phyloP scores from a whole-genome alignment of 2,113 vertebrate species.

The Oophaga pumilio region DNA sequence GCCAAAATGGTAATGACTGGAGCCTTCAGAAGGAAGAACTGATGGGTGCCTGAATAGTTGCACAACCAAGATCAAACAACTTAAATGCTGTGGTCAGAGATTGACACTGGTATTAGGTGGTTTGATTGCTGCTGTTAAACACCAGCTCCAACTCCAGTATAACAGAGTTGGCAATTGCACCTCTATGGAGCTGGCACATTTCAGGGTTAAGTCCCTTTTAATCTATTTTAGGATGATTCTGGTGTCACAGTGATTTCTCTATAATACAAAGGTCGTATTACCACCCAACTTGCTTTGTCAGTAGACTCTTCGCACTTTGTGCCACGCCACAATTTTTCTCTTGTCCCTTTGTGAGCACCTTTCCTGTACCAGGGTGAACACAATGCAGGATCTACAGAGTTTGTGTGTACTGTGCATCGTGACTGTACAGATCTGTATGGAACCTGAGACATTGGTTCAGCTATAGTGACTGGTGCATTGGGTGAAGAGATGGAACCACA shows the following conservation, averaged over 20 bases:
- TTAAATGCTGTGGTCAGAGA: no score
- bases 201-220: neutral
- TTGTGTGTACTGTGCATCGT: neutral
- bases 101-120: no score
- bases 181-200: no score
- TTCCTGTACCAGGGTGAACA: neutral
- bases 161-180: no score
- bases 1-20: no score
- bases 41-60: no score
- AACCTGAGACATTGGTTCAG: neutral
- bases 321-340: neutral
- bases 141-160: no score
- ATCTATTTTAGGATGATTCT: neutral
- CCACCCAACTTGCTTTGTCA: neutral
- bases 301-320: neutral
- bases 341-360: neutral
- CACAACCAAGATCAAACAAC: no score
- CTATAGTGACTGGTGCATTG: neutral
- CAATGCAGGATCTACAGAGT: neutral
- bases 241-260: neutral
- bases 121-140: no score
- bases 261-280: neutral
- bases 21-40: no score
- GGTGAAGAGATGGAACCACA: neutral
- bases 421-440: neutral